Evolutionary conservation across 1,140 invertebrate genomes (phyloP).

Genomic region (Anagrus nilaparvatae): DNA sequence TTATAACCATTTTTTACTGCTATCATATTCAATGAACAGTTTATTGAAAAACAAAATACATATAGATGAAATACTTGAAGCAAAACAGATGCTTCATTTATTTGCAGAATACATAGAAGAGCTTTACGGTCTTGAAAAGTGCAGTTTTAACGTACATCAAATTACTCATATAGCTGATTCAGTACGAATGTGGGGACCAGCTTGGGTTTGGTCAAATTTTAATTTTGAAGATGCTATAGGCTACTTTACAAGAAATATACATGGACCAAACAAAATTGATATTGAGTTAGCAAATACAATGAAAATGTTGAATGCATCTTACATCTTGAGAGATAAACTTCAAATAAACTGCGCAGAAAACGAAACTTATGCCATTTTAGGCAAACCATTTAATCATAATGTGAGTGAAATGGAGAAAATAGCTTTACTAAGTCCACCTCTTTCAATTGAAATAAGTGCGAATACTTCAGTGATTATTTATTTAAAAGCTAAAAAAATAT

Average conservation of each 20-base stretch:
- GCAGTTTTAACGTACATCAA: conserved; percentile 14
- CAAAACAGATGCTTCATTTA: conserved; percentile 5
- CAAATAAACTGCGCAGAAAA: not conserved
- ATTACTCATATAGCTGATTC: conserved; percentile 7
- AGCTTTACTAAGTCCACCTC: not conserved
- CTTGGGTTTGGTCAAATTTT: conserved; percentile 12
- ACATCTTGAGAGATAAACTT: conserved; percentile 8
- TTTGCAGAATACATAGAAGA: conserved; percentile 9
- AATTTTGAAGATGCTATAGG: conserved; percentile 13
- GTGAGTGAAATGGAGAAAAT: not conserved
- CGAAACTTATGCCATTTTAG: too few species aligned
- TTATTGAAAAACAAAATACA: conserved; percentile 12
- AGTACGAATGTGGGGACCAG: conserved; percentile 10
- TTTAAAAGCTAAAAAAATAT: not conserved
- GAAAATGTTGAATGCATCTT: conserved; percentile 6
- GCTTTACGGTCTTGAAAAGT: conserved; percentile 12
- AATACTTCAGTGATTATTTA: not conserved
- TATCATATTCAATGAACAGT: conserved; percentile 4
- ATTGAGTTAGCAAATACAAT: conserved; percentile 12
- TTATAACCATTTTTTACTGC: conserved; percentile 13
- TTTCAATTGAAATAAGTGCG: not conserved
- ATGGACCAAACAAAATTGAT: conserved; percentile 13
- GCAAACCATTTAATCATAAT: not conserved
- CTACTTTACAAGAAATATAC: conserved; percentile 4
- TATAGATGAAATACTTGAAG: conserved; percentile 4